Evolutionary conservation across 2,797 vertebrate genomes (phyloP).

Genomic region (Micrastur ruficollis): DNA sequence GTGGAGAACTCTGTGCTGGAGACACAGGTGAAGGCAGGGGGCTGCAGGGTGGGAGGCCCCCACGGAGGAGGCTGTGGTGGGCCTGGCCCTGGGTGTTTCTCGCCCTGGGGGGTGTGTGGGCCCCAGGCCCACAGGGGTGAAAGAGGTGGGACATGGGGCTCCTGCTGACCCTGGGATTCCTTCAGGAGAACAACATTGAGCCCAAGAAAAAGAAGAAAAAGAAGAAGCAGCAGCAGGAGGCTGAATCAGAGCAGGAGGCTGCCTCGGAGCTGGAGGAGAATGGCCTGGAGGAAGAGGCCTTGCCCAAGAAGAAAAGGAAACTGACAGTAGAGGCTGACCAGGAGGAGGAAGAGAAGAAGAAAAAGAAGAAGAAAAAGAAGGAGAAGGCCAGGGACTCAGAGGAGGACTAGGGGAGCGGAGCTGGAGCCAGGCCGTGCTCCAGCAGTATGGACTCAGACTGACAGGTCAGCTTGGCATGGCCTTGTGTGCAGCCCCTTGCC

Average conservation of each 20-base stretch:
- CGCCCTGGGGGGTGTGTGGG: no score
- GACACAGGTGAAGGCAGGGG: background rate
- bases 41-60: no score
- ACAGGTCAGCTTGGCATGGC: rapidly evolving
- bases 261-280: slow-evolving; percentile 50
- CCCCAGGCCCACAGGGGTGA: background rate
- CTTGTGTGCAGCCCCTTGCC: no score
- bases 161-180: rapidly evolving
- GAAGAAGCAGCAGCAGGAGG: background rate
- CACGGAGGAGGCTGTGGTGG: no score
- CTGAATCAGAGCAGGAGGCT: background rate
- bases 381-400: slow-evolving; percentile 38
- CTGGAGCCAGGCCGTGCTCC: background rate
- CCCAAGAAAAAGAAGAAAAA: slow-evolving; percentile 61
- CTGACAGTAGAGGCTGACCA: rapidly evolving
- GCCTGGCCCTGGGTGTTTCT: background rate
- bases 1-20: slow-evolving; percentile 25
- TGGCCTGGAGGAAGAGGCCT: slow-evolving; percentile 38
- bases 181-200: slow-evolving; percentile 7
- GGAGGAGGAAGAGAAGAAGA: background rate
- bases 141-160: background rate
- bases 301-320: slow-evolving; percentile 63
- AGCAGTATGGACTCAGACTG: background rate
- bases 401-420: background rate
- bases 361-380: slow-evolving; percentile 74